A percentile compares a stretch with the other conserved stretches of the same genome.
Evolutionary conservation across 2,113 vertebrate genomes (phyloP).

Genomic region (Furnarius figulus): DNA sequence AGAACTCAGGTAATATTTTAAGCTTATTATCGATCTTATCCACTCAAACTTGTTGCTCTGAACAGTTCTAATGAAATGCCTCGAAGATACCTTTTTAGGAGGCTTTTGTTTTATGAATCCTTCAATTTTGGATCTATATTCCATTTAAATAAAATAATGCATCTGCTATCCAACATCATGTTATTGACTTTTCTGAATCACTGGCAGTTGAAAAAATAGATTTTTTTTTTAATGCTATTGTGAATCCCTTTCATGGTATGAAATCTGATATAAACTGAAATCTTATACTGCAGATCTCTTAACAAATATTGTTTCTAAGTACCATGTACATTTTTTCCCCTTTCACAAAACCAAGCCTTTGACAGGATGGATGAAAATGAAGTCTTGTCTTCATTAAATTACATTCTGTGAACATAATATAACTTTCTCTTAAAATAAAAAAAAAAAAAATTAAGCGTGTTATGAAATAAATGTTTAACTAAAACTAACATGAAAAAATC

Average conservation of each 20-base stretch:
- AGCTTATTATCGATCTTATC: background rate
- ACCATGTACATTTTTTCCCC: background rate
- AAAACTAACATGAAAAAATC: background rate
- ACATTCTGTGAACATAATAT: background rate
- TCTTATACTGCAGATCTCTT: background rate
- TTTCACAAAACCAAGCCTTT: background rate
- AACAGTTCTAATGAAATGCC: background rate
- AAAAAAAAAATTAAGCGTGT: background rate
- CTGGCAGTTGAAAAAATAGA: background rate
- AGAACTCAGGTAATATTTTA: background rate
- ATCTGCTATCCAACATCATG: background rate
- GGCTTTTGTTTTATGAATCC: background rate
- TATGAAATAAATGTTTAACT: background rate
- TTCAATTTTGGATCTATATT: background rate
- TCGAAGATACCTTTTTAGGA: background rate
- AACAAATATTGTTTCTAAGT: background rate
- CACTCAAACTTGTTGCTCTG: background rate
- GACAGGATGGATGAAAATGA: background rate
- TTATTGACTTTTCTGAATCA: constrained; percentile 12
- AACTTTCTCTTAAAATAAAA: background rate
- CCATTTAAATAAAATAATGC: background rate
- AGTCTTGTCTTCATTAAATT: background rate
- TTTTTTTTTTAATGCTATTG: background rate
- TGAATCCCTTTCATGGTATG: background rate
- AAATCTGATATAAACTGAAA: constrained; percentile 30